A percentile compares a stretch with the other conserved stretches of the same genome.
Evolutionary conservation across 1,140 invertebrate species (phyloP).

Genomic region (Papilio machaon): DNA sequence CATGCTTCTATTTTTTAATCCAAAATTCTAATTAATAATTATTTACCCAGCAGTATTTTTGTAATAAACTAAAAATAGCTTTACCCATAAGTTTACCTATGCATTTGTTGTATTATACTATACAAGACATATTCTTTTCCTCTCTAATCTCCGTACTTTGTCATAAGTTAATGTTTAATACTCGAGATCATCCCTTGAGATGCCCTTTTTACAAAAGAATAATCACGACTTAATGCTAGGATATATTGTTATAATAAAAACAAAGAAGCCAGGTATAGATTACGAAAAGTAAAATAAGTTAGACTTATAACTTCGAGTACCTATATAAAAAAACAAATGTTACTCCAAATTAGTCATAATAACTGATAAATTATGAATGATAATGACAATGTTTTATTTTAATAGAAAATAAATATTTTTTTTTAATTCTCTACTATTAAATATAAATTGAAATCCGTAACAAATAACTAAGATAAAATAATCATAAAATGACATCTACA

Average conservation of each 20-base stretch:
- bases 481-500: too few species aligned
- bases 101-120: neutral
- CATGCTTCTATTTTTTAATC: too few species aligned
- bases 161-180: conserved; percentile 6
- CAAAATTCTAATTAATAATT: too few species aligned
- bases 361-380: too few species aligned
- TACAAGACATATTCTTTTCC: neutral
- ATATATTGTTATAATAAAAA: neutral
- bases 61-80: too few species aligned
- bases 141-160: neutral
- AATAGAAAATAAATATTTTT: too few species aligned
- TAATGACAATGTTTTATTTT: too few species aligned
- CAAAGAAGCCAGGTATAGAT: neutral
- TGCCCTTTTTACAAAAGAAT: conserved; percentile 8
- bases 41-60: too few species aligned
- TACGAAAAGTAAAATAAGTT: neutral
- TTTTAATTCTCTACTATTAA: too few species aligned
- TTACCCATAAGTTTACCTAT: neutral
- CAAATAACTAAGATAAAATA: too few species aligned
- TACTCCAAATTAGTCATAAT: neutral
- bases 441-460: too few species aligned
- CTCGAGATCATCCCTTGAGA: neutral
- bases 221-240: neutral
- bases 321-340: neutral
- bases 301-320: neutral